Conservation (phyloP, 2,113 vertebrate species). For the Megaceryle torquata region DNA sequence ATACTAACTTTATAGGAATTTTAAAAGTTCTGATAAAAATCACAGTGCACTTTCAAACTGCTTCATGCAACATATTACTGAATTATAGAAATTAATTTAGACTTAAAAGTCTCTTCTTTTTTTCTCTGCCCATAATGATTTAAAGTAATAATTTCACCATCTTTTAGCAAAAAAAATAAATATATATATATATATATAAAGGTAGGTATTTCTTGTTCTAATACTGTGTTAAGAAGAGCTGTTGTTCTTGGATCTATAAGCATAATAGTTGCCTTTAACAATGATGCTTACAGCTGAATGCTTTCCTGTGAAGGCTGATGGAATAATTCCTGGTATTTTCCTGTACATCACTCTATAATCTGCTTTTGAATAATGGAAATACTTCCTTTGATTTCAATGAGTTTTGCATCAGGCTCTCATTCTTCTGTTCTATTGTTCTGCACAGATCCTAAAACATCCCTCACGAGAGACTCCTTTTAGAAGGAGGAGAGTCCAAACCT, state of each 20-base stretch:
- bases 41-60: not conserved
- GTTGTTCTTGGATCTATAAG: slow-evolving; percentile 3
- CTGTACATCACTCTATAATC: slow-evolving; percentile 15
- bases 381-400: slow-evolving; percentile 22
- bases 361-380: slow-evolving; percentile 31
- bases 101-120: not conserved
- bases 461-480: not conserved
- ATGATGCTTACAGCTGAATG: not conserved
- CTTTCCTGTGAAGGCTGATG: slow-evolving; percentile 18
- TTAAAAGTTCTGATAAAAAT: not conserved
- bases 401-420: slow-evolving; percentile 20
- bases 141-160: not conserved
- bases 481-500: not conserved
- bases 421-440: not conserved
- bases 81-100: not conserved
- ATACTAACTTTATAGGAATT: not conserved
- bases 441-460: not conserved
- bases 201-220: not conserved
- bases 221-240: not conserved
- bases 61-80: not conserved
- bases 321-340: slow-evolving; percentile 46
- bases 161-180: not conserved
- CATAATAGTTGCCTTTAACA: not conserved
- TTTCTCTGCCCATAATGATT: not conserved
- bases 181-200: not conserved